Evolutionary conservation across 2,113 vertebrate genomes (phyloP).

Genomic region (Felis chaus): DNA sequence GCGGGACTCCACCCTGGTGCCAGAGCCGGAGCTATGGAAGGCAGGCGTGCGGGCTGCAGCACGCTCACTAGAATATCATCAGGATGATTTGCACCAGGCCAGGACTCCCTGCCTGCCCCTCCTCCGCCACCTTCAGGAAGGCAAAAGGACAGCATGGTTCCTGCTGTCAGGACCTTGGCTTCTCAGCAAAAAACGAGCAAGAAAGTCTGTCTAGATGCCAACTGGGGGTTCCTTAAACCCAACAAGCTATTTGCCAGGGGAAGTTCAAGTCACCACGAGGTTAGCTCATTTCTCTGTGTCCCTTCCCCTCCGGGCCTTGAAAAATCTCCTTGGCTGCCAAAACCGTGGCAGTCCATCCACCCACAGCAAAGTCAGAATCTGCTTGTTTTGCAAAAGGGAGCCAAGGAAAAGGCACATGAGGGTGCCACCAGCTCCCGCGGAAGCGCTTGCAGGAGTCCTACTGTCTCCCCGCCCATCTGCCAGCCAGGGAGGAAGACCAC

Average conservation of each 20-base stretch:
- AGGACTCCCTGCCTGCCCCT: not conserved
- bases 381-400: conserved; percentile 57
- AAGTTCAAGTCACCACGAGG: not conserved
- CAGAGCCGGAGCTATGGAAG: not conserved
- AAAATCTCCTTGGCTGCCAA: conserved; percentile 48
- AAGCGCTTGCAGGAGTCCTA: not conserved
- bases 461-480: not conserved
- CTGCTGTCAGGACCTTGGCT: not conserved
- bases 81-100: not conserved
- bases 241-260: not conserved
- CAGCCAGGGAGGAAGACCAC: not conserved
- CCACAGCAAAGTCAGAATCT: conserved; percentile 59
- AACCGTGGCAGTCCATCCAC: not conserved
- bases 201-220: not conserved
- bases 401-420: conserved; percentile 15
- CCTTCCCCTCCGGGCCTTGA: not conserved
- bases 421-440: not conserved
- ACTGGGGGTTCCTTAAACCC: not conserved
- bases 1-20: not conserved
- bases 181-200: conserved; percentile 22
- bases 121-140: not conserved
- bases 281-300: not conserved
- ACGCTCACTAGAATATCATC: not conserved
- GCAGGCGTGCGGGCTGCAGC: not conserved
- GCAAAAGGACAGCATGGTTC: not conserved